phyloP scores from a whole-genome alignment of 1,140 invertebrate species.

The Scaptomyza pallida region DNA sequence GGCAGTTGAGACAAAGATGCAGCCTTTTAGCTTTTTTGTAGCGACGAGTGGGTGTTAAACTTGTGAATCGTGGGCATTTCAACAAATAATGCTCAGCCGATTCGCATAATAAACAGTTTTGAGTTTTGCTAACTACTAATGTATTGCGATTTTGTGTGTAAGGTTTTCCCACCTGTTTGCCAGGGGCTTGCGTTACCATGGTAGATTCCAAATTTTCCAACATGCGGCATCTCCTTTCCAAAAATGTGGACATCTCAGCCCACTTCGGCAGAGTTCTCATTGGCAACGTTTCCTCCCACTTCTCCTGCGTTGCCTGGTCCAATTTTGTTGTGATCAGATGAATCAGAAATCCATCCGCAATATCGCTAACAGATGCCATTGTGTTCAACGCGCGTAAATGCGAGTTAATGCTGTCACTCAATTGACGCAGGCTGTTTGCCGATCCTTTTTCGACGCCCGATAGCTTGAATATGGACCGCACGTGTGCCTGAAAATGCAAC shows the following conservation, averaged over 20 bases:
- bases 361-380: too few relatives aligned
- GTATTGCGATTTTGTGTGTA: neutral
- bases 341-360: too few relatives aligned
- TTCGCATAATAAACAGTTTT: too few relatives aligned
- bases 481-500: too few relatives aligned
- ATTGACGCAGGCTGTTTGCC: neutral
- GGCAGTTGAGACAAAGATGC: too few relatives aligned
- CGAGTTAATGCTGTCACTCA: neutral
- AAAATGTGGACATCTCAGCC: neutral
- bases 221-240: slow-evolving; percentile 3
- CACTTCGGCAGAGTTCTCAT: neutral
- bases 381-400: neutral
- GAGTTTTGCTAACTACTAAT: too few relatives aligned
- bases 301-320: neutral
- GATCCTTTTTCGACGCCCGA: neutral
- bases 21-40: too few relatives aligned
- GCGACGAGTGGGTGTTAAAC: too few relatives aligned
- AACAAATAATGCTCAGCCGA: too few relatives aligned
- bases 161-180: neutral
- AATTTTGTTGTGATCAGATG: neutral
- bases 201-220: slow-evolving; percentile 1
- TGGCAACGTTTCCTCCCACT: neutral
- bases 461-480: too few relatives aligned
- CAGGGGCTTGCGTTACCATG: neutral
- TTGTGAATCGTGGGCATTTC: too few relatives aligned